These are phyloP conservation scores for Syncerus caffer DNA, from an alignment of 2,797 vertebrate genomes.

Conservation along the genomic window DNA sequence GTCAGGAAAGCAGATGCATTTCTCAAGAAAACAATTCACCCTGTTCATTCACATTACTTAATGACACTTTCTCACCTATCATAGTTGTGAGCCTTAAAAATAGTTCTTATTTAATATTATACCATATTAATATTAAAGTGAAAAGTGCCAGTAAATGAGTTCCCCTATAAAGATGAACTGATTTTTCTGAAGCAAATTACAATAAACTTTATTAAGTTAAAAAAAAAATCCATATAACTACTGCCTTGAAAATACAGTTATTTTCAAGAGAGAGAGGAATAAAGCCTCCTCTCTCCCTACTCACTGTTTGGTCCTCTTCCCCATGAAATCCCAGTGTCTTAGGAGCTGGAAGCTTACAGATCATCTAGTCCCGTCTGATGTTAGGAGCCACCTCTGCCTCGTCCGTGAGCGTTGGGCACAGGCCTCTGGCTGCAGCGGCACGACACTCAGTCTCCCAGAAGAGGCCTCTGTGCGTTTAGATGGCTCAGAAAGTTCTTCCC, in stretches of 20 bases:
- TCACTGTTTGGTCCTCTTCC: background rate
- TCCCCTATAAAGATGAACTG: conserved; percentile 12
- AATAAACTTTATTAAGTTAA: conserved; percentile 5
- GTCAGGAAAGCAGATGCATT: background rate
- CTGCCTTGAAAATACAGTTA: background rate
- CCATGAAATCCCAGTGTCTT: background rate
- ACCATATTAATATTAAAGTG: background rate
- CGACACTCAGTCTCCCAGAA: background rate
- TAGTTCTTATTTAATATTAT: background rate
- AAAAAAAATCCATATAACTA: background rate
- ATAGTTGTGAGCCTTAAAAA: background rate
- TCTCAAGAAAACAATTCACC: conserved; percentile 29
- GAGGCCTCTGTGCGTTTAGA: background rate
- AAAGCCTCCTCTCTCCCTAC: background rate
- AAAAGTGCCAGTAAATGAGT: background rate
- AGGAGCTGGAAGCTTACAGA: background rate
- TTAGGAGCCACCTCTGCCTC: background rate
- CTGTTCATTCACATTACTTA: background rate
- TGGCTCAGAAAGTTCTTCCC: background rate
- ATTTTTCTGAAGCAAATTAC: background rate
- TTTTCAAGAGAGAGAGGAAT: background rate
- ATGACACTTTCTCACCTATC: background rate
- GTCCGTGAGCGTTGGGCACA: background rate
- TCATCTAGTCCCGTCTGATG: background rate
- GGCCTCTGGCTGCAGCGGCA: background rate